Base-by-base conservation (phyloP, 2,797 vertebrate genomes). In the Atherinosoma microstoma region DNA sequence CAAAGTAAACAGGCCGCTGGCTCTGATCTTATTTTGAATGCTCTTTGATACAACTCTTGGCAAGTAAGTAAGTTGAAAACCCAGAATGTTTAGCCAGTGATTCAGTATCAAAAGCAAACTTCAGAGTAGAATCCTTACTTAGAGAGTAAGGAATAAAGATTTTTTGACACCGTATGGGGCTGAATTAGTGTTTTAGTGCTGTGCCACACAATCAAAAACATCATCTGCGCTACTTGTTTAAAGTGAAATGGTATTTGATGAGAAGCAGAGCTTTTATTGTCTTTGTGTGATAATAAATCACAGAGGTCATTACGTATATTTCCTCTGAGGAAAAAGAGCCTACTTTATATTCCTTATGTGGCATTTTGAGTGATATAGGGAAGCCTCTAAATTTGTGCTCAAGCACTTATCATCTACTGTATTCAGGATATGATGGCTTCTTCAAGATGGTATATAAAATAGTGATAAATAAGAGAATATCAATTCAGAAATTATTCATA, bases 181-280 rank as follows among this genome's bases (percentile, higher is more conserved):
- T 35, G 63, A 73, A 62, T 64, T 64, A 63, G 51, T 72, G 59
- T 76, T 77, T 70, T 0, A 24, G 42, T 61, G 35, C 64, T 64
- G 27, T 73, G 61, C 58, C 62, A 67, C 58, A 64, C 51, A 85
- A 72, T 86, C 66, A 83, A 73, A 84, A 56, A 56, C 54, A 70
- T 86, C 56, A 81, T 84, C 78, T 83, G 76, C 67, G 45, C 30
- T 47, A n/a, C 67, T 83, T 76, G 68, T 87, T 79, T 72, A 13
- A 72, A 68, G 63, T 69, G 11, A 80, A 84, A 80, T 67, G 64
- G 0, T 59, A 49, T 73, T 78, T 79, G 67, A 79, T 66, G 70
- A 75, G 4, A 38, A 59, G 22, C 76, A 59, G 47, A 69, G 70
- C 64, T 71, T 58, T 62, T 24, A 53, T 74, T 30, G 54, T 58